Percentiles rank a stretch among this genome's conserved stretches.
These are phyloP conservation scores for Orthosia cruda DNA, from an alignment of 2,888 invertebrate species.

Conservation along the genomic window DNA sequence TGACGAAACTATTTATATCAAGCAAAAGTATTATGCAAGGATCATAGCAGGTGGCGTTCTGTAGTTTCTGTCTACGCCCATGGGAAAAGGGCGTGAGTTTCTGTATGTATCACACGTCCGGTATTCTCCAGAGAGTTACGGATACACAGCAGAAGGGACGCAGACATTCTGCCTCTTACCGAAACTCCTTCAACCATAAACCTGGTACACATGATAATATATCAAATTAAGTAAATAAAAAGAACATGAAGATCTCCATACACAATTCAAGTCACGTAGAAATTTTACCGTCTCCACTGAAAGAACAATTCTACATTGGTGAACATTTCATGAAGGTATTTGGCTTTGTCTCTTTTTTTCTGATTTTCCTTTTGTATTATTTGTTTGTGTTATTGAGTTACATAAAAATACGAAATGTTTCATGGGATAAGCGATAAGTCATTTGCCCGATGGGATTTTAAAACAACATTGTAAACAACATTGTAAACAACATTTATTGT, in stretches of 20 bases:
- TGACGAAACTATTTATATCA: no score
- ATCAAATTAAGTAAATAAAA: conserved; percentile 44
- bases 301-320: conserved; percentile 65
- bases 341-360: conserved; percentile 27
- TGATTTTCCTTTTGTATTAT: conserved; percentile 3
- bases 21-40: no score
- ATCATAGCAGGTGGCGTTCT: no score
- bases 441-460: no score
- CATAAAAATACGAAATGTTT: background rate
- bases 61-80: no score
- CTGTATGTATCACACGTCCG: no score
- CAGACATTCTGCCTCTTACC: background rate
- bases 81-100: no score
- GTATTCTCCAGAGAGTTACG: no score
- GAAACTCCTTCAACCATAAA: conserved; percentile 1
- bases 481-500: no score
- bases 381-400: conserved; percentile 4
- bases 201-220: background rate
- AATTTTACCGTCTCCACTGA: conserved; percentile 72
- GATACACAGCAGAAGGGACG: background rate
- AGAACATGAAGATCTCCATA: conserved; percentile 33
- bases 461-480: no score
- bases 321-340: conserved; percentile 44
- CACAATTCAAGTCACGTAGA: conserved; percentile 71
- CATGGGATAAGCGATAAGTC: background rate